phyloP scores from a whole-genome alignment of 2,113 vertebrate genomes.

The Chamaetylas fuelleborni region DNA sequence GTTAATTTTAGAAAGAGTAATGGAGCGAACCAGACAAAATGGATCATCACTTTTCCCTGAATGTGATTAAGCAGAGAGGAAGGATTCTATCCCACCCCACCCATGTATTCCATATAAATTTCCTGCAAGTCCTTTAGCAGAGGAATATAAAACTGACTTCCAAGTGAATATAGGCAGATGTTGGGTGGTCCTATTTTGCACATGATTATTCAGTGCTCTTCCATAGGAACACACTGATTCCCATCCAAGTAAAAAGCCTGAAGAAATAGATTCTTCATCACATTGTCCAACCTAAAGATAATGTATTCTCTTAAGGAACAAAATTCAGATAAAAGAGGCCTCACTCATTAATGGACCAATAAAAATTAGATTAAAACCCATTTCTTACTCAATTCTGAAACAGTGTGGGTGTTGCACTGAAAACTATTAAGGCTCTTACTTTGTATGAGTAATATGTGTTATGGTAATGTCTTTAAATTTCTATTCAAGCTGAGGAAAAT shows the following conservation, averaged over 20 bases:
- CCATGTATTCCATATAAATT: slow-evolving; percentile 53
- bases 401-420: not conserved
- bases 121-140: slow-evolving; percentile 41
- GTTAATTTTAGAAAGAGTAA: slow-evolving; percentile 69
- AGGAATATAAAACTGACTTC: slow-evolving; percentile 47
- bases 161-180: slow-evolving; percentile 63
- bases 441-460: not conserved
- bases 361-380: not conserved
- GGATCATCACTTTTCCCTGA: slow-evolving; percentile 50
- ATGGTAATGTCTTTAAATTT: not conserved
- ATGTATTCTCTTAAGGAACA: not conserved
- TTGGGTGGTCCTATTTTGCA: slow-evolving; percentile 60
- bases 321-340: not conserved
- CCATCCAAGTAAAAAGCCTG: slow-evolving; percentile 15
- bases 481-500: not conserved
- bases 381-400: not conserved
- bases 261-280: not conserved
- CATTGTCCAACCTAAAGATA: not conserved
- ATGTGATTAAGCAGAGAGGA: slow-evolving; percentile 68
- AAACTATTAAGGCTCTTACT: not conserved
- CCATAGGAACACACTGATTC: not conserved
- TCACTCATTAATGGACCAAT: not conserved
- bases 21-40: slow-evolving; percentile 55
- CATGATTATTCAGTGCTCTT: slow-evolving; percentile 36
- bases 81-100: slow-evolving; percentile 68